phyloP scores from a whole-genome alignment of 2,113 vertebrate species.

The Leucopsar rothschildi region DNA sequence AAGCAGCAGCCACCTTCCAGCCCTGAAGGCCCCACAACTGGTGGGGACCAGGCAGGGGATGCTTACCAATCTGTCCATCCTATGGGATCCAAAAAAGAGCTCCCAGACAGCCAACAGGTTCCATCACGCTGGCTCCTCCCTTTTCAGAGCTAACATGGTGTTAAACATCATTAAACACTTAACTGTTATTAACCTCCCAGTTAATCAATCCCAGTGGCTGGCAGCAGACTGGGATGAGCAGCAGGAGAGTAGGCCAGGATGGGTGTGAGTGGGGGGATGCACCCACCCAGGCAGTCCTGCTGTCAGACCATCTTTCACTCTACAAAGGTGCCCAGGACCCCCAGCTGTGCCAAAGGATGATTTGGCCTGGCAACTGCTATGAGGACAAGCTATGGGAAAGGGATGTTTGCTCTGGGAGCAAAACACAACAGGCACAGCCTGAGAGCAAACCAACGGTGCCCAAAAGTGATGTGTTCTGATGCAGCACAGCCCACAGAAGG shows the following conservation, averaged over 20 bases:
- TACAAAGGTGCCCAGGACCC: neutral
- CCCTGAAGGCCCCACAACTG: neutral
- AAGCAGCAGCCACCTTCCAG: neutral
- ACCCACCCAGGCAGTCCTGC: neutral
- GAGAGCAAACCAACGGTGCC: accelerated
- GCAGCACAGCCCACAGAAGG: neutral
- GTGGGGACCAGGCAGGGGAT: neutral
- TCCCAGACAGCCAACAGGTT: neutral
- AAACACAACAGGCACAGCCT: neutral
- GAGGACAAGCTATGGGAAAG: neutral
- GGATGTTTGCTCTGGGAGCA: neutral
- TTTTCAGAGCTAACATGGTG: neutral
- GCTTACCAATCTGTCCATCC: neutral
- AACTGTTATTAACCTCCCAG: neutral
- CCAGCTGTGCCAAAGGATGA: accelerated
- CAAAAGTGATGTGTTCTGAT: neutral
- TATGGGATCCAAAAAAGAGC: neutral
- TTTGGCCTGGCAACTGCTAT: accelerated
- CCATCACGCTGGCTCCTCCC: neutral
- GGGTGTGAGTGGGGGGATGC: neutral
- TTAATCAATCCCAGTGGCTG: neutral
- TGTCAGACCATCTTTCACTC: neutral
- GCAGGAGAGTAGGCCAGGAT: neutral
- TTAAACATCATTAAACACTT: conserved; percentile 14
- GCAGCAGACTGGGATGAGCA: neutral